phyloP scores from a whole-genome alignment of 2,113 vertebrate species.

The Condylura cristata region DNA sequence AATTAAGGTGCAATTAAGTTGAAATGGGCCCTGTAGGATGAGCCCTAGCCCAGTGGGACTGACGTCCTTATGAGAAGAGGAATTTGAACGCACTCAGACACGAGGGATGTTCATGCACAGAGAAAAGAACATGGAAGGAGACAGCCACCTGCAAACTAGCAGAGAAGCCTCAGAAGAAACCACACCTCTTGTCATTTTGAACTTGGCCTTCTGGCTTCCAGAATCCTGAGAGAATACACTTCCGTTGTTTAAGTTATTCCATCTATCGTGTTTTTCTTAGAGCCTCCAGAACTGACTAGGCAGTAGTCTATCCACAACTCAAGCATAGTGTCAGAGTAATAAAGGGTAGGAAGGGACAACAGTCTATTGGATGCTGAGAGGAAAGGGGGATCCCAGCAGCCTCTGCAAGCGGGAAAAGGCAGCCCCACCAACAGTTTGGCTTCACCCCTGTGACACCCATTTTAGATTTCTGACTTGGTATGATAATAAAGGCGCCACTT shows the following conservation, averaged over 20 bases:
- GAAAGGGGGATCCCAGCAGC: background rate
- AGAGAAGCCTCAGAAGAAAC: background rate
- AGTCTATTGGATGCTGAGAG: background rate
- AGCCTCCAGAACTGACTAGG: background rate
- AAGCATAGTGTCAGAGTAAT: background rate
- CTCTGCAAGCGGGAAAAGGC: background rate
- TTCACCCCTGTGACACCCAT: background rate
- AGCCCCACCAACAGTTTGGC: background rate
- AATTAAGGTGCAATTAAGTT: background rate
- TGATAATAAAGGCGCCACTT: background rate
- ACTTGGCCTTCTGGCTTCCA: background rate
- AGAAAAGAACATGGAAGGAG: background rate
- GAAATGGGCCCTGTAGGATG: background rate
- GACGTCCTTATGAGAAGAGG: background rate
- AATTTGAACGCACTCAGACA: background rate
- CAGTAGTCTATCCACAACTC: background rate
- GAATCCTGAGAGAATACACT: background rate
- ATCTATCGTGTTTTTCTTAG: background rate
- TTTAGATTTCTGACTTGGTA: background rate
- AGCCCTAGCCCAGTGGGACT: background rate
- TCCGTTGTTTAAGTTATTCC: background rate
- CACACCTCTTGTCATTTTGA: background rate
- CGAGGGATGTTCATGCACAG: rapidly evolving
- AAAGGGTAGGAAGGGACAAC: background rate
- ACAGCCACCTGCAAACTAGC: background rate